A percentile compares a stretch with the other conserved stretches of the same genome.
Conservation (phyloP, 2,888 invertebrate species). For the Platycheirus rosarum region DNA sequence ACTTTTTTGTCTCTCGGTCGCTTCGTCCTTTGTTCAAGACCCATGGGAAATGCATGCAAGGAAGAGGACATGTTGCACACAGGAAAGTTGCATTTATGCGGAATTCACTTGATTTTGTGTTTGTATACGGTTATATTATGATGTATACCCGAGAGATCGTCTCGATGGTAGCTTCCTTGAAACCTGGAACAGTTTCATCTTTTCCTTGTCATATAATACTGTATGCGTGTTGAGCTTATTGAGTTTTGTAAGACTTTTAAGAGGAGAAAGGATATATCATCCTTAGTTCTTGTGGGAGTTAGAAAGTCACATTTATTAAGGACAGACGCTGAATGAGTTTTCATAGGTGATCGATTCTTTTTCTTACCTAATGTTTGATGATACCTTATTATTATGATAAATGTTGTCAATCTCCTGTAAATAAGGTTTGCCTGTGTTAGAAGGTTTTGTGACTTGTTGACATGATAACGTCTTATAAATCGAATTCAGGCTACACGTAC, state of each 20-base stretch:
- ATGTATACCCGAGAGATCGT: constrained; percentile 50
- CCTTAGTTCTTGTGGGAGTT: constrained; percentile 34
- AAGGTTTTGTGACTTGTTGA: too few relatives aligned
- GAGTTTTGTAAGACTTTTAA: constrained; percentile 36
- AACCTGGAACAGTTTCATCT: neutral
- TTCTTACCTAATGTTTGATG: too few relatives aligned
- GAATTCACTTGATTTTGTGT: constrained; percentile 47
- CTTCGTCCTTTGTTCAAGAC: constrained; percentile 12
- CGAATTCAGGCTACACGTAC: too few relatives aligned
- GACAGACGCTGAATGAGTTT: neutral
- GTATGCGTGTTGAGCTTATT: constrained; percentile 57
- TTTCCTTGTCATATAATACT: neutral
- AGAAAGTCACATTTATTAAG: constrained; percentile 21
- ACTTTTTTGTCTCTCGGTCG: neutral
- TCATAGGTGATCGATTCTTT: neutral
- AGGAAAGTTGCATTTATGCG: constrained; percentile 57
- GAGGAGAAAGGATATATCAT: constrained; percentile 26
- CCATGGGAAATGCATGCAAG: constrained; percentile 20
- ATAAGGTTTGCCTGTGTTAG: too few relatives aligned
- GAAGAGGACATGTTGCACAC: constrained; percentile 59
- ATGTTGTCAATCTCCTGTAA: too few relatives aligned
- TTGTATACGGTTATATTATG: constrained; percentile 31
- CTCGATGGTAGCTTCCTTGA: constrained; percentile 11
- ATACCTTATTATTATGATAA: too few relatives aligned
- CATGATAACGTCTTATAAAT: too few relatives aligned